Base-by-base conservation (phyloP, 1,140 invertebrate species). In the Araneus ventricosus region DNA sequence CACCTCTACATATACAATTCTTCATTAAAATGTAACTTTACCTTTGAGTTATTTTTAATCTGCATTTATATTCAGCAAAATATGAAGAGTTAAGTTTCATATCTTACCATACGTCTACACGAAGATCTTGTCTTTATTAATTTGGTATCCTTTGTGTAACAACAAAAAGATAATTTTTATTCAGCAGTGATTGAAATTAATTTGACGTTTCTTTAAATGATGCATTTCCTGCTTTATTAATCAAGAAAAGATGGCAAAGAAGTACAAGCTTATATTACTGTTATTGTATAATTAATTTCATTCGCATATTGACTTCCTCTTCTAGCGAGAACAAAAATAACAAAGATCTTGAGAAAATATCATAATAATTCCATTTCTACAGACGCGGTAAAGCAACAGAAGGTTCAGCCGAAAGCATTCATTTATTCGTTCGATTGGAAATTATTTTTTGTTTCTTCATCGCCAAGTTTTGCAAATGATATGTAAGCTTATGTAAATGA, bases 401-500 rank as follows among this genome's bases (percentile, higher is more conserved):
- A 52, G 45, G 10, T 52, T 8, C 14, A 22, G 27, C 30, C 7
- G 30, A 75, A 75, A 75, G 34, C 34, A 22, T 75, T 75, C 70
- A 34, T 75, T 75, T 17, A 30, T 75, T 37, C 27, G 20, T 27
- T 10, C 30, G 70, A 75, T 75, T 34, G 30, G 4, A 75, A 34
- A 75, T 37, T 34, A 14, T 34, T 75, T 75, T 20, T 34, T 34
- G 10, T 75, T 34, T 37, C 34, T 75, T 20, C 14, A 20, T 75
- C 20, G 17, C 20, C 70, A 75, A 75, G 27, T 75, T 75, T 37
- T 34, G 37, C 20, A 75, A 75, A 75, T 75, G 70, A 75, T 75
- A 75, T 75, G 70, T 75, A 75, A 75, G 70, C 14, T 27, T 75
- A 75, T 75, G 70, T 30, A 75, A 75, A 75, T 75, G 70, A 75